Base-by-base conservation (phyloP, 2,797 vertebrate genomes). In the Odontamblyopus lacepedii region DNA sequence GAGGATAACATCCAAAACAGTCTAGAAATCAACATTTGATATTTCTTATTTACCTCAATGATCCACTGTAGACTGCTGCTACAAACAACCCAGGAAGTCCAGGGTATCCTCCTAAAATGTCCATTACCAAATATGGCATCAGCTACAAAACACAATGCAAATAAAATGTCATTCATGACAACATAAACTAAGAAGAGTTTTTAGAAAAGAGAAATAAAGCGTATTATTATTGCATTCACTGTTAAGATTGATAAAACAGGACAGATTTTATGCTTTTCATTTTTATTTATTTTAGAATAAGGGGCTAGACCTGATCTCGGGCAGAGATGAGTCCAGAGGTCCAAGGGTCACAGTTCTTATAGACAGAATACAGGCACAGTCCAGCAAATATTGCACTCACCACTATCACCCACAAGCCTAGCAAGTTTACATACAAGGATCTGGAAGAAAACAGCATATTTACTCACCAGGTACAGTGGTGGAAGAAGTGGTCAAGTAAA, bases 121-220 rank as follows among this genome's bases (percentile, higher is more conserved):
- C 95, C 92, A 98, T 84, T 59, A 96, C 96, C 80, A 99, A 83
- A 83, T 96, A 98, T 23, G 97, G 97, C 95, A 99, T 95, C 64
- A 99, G 85, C 98, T 95, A 9, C 13, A 59, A n/a, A 56, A 23
- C 12, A 56, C 23, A 11, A 55, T 55, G 6, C 53, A 57, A 57
- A 30, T 60, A 60, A 60, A 60, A 16, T 5, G 9, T 41, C 38
- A 41, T 38, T 38, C n/a, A 9, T 11, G 5, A 38, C 18, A 27
- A 19, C 16, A 64, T 26, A 64, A 13, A 48, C 44, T 48, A 19
- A 62, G 5, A 29, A 16, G 30, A 1, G 15, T 26, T 30, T 11
- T 3, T 16, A 30, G 13, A 27, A 5, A 32, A 19, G 13, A 2
- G 3, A 55, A n/a, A n/a, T 53, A 26, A 29, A 50, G 16, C 2